phyloP scores from a whole-genome alignment of 2,797 vertebrate species.

The Crocodylus rhombifer region DNA sequence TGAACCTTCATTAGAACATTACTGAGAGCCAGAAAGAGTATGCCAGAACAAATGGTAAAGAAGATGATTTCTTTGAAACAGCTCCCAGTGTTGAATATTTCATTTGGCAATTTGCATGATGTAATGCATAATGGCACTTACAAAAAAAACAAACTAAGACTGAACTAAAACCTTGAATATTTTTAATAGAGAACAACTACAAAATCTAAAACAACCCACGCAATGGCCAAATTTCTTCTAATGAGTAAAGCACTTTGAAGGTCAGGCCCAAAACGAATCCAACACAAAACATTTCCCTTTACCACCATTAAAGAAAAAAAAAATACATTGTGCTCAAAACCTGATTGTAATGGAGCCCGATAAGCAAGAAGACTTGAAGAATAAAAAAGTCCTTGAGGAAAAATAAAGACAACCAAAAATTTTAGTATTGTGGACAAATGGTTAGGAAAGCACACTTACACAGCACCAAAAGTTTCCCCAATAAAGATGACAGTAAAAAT shows the following conservation, averaged over 20 bases:
- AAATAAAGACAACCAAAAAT: not conserved
- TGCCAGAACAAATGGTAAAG: slow-evolving; percentile 22
- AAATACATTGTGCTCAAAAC: not conserved
- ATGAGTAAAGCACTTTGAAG: not conserved
- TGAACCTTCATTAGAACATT: not conserved
- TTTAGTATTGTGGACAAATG: not conserved
- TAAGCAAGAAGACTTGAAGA: not conserved
- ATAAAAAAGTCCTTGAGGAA: not conserved
- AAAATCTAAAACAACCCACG: slow-evolving; percentile 45
- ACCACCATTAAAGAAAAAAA: slow-evolving; percentile 16
- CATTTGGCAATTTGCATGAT: slow-evolving; percentile 1
- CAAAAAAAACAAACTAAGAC: slow-evolving; percentile 22
- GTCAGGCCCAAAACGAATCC: not conserved
- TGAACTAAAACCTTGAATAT: slow-evolving; percentile 37
- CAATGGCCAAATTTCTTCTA: slow-evolving; percentile 29
- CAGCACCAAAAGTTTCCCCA: not conserved
- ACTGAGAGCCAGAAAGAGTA: not conserved
- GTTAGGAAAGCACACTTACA: not conserved
- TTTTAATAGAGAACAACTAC: slow-evolving; percentile 28
- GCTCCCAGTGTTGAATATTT: slow-evolving; percentile 23
- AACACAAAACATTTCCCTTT: slow-evolving; percentile 29
- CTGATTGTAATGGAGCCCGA: not conserved
- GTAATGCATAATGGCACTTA: not conserved
- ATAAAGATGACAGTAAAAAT: not conserved
- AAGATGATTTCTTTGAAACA: slow-evolving; percentile 10